Percentiles rank a stretch among this genome's conserved stretches.
These are phyloP conservation scores for Sphaerophoria rueppellii DNA, from an alignment of 2,888 invertebrate species.

Conservation along the genomic window DNA sequence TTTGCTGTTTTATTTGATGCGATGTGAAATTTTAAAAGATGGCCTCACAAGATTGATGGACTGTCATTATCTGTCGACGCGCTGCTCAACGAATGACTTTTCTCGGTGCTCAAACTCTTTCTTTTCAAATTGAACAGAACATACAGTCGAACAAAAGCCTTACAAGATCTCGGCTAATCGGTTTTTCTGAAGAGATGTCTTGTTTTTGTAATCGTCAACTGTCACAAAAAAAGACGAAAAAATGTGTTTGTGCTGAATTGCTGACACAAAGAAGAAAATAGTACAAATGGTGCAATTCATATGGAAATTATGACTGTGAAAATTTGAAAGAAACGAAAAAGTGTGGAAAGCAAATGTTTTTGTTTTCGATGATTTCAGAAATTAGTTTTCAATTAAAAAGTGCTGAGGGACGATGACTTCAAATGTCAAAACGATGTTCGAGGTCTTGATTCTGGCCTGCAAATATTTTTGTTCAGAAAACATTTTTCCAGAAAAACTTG, in stretches of 20 bases:
- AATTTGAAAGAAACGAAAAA: neutral
- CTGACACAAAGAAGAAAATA: constrained; percentile 1
- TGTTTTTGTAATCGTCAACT: neutral
- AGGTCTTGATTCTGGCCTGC: constrained; percentile 21
- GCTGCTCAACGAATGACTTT: constrained; percentile 15
- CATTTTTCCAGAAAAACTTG: constrained; percentile 61
- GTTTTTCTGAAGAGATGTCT: constrained; percentile 15
- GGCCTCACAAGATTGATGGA: constrained; percentile 62
- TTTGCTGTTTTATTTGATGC: constrained; percentile 14
- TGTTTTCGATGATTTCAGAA: constrained; percentile 60
- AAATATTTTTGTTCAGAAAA: constrained; percentile 59
- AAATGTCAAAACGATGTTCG: neutral
- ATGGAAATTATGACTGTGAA: constrained; percentile 30
- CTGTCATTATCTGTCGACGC: constrained; percentile 57
- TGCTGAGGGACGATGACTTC: constrained; percentile 5
- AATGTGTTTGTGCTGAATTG: constrained; percentile 53
- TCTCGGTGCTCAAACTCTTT: constrained; percentile 5
- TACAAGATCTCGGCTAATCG: constrained; percentile 40
- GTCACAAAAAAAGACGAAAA: constrained; percentile 30
- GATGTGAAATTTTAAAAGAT: constrained; percentile 41
- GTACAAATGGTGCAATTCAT: constrained; percentile 54
- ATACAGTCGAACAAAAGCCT: constrained; percentile 22
- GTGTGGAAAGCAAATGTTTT: neutral
- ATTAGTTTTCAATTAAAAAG: constrained; percentile 61
- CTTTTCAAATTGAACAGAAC: neutral